phyloP scores from a whole-genome alignment of 2,888 invertebrate genomes.

The Cybosia mesomella region DNA sequence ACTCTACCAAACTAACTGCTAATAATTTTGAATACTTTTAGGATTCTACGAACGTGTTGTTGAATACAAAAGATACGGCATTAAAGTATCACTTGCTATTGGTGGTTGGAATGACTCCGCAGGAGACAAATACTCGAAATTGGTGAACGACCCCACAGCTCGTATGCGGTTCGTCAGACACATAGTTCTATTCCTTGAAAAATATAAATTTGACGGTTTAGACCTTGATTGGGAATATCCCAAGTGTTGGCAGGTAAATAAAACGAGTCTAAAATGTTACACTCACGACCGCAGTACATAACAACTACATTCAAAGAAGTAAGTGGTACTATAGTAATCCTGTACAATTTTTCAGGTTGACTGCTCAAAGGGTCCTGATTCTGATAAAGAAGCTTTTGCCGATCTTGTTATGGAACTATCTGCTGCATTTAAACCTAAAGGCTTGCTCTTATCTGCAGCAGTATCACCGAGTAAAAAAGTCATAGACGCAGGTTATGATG shows the following conservation, averaged over 20 bases:
- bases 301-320: not conserved
- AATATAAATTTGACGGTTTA: constrained; percentile 96
- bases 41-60: constrained; percentile 95
- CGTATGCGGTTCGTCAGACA: constrained; percentile 92
- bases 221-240: constrained; percentile 98
- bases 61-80: constrained; percentile 91
- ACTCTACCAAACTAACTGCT: not conserved
- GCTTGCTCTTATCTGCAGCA: constrained; percentile 92
- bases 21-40: constrained; percentile 61
- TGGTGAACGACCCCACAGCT: constrained; percentile 92
- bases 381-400: constrained; percentile 94
- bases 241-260: constrained; percentile 91
- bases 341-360: constrained; percentile 88
- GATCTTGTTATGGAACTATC: constrained; percentile 91
- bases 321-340: not conserved
- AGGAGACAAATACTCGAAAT: constrained; percentile 95
- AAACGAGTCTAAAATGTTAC: not conserved
- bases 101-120: constrained; percentile 99
- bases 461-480: constrained; percentile 96
- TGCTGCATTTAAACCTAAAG: constrained; percentile 89
- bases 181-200: constrained; percentile 91
- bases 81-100: constrained; percentile 95
- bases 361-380: constrained; percentile 93
- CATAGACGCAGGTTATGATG: constrained; percentile 95
- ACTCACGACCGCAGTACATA: not conserved